Evolutionary conservation across 2,888 invertebrate genomes (phyloP), one percentile per base, ranked within the genome.

Genomic region (Leptopterna dolabrata): DNA sequence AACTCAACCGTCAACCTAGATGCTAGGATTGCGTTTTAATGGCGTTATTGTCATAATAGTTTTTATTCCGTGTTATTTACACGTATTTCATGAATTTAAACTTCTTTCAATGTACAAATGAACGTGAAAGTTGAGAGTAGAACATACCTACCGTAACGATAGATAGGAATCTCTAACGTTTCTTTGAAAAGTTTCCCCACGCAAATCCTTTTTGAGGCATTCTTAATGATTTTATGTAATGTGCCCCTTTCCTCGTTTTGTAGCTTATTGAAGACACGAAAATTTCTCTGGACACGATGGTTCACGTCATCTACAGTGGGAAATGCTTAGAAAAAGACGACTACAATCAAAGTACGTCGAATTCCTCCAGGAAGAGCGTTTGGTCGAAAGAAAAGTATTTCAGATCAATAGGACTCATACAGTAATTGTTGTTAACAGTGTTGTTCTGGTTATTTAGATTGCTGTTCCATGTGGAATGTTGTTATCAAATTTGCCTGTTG

Each of bases 251-350:
- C 36, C 24, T 24, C 7, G 7, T 63, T 63, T 63, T n/a, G n/a
- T 9, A 63, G 63, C 63, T 63, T 27, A n/a, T 86, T 41, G 63
- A 36, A 27, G 86, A 86, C 47, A 87, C 87, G 19, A 81, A 82
- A 73, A 82, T 87, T 11, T 82, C 82, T 6, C 36, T 87, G n/a
- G 87, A 87, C 24, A 30, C 73, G 6, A 76, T 45, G 29, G 51
- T 81, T 36, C 87, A 87, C 73, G 51, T 81, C 27, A 83, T 87
- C 0, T 87, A 82, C 70, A 78, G 63, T 45, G 87, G 87, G 2
- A 70, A 82, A 51, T 73, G 51, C 36, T 9, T 3, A 0, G 3
- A 19, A 2, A 27, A 30, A 9, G 55, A 78, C 11, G 86, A 86
- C 27, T 11, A n/a, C 27, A 63, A 91, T 45, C 47, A 45, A 19